Base-by-base conservation (phyloP, 1,140 invertebrate species). In the Yoshiicerus persimilis region DNA sequence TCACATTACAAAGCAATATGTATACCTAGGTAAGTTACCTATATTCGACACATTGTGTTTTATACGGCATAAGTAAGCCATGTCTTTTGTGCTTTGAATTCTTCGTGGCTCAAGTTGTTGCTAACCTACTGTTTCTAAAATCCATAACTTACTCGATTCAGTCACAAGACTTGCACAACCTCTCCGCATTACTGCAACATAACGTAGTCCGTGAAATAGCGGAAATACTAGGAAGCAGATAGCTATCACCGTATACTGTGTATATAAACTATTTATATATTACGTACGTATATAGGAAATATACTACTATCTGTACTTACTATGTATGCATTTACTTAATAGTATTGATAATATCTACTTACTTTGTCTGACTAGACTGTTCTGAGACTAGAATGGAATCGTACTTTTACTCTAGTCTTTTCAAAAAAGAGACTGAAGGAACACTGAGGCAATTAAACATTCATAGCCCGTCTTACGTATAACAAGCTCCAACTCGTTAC, bases 81-180 rank as follows among this genome's bases (percentile, higher is more conserved):
- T 70, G 66, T 32, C 66, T 70, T 70, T 70, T 70, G 66, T 70
- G 66, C 66, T 70, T 70, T 70, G 66, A 70, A 70, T 70, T 70
- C 66, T 70, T 30, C 66, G 66, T 70, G 66, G 66, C 30, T 16
- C 30, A 30, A 70, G 66, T 70, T 70, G 66, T 70, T 70, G 66
- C 23, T 70, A 70, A 30, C 25, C 13, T 25, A 30, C 25, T 70
- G 66, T 13, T 70, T 2, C 30, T 70, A 70, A 70, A 70, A 70
- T 70, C 66, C 66, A 70, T 70, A 70, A 70, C 66, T 70, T 70
- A 30, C 25, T 70, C 66, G 66, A 70, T 70, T 70, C 66, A 70
- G 66, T 70, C 66, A 70, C 25, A 30, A 70, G 66, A 70, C 66
- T 66, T 30, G 11, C 11, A 10, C 66, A 30, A 70, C 66, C 27